Base-by-base conservation (phyloP, 2,888 invertebrate species). In the Dioctria rufipes region DNA sequence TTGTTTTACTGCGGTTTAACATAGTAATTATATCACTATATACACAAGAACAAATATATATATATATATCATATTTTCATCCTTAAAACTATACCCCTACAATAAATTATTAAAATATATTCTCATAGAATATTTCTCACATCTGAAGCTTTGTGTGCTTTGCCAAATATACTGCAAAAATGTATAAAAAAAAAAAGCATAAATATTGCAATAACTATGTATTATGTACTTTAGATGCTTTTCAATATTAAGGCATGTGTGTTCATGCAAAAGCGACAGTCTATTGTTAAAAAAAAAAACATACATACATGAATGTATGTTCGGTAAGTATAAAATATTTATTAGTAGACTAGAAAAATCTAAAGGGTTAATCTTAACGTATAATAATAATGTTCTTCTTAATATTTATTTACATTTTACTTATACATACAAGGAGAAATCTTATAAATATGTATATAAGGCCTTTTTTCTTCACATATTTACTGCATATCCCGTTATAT, bases 401-500 rank as follows among this genome's bases (percentile, higher is more conserved):
- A 9, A 42, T 51, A 60, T 8, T 11, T 77, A 61, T 77, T 9
- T 63, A 77, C 77, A 77, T 63, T 69, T 69, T 73, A 60, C 42
- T 60, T 42, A n/a, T 51, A 73, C 25, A 77, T 63, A 40, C 43
- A 63, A 77, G 39, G 63, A 63, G 49, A 77, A 39, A 77, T 43
- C 63, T 63, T 77, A 77, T 77, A 13, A 77, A 46, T 77, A 63
- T 77, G 63, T 77, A 77, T 77, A 77, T 77, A 77, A 77, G 77
- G 77, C 77, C 77, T 46, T 77, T 63, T 77, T 77, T 75, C 73
- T 77, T 77, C 77, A 77, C 77, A 77, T 77, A 63, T 77, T 77
- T 63, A 63, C 73, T 73, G 73, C 73, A 58, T 73, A 73, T 73
- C 73, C 60, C 42, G 42, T 73, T 54, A 42, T 73, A 58, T 73